These are phyloP conservation scores for Telmatherina bonti DNA, from an alignment of 2,797 vertebrate genomes.

Conservation along the genomic window DNA sequence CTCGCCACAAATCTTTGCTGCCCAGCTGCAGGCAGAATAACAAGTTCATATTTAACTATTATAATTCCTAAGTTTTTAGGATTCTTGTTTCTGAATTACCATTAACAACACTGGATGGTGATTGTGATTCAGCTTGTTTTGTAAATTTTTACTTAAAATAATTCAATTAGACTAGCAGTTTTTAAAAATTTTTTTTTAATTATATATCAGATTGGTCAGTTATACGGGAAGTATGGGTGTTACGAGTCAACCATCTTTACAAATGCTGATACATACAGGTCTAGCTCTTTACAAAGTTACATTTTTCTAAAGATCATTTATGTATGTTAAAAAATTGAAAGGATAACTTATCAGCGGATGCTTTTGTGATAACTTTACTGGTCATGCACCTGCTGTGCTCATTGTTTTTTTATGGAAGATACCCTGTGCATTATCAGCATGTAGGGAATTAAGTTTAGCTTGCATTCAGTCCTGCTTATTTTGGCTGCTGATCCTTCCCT, in stretches of 20 bases:
- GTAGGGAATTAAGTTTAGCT: no score
- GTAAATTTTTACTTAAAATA: neutral
- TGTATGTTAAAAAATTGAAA: no score
- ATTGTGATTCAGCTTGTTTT: no score
- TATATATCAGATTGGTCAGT: neutral
- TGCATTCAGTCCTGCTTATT: no score
- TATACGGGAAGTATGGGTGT: neutral
- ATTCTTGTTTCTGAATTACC: neutral
- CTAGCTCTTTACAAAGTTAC: neutral
- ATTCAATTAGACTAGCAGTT: neutral
- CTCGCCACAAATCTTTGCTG: conserved; percentile 15
- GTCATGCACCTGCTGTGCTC: no score
- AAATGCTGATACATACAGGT: neutral
- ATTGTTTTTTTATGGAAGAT: no score
- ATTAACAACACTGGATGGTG: neutral
- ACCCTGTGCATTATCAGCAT: no score
- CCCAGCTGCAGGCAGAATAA: conserved; percentile 9
- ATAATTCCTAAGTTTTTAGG: neutral
- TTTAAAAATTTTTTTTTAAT: no score
- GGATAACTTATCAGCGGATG: no score
- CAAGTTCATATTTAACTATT: neutral
- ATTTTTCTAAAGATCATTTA: no score
- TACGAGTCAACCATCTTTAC: neutral
- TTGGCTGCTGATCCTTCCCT: neutral
- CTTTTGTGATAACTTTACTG: no score